Base-by-base conservation (phyloP, 2,797 vertebrate species). In the Neoniphon sammara region DNA sequence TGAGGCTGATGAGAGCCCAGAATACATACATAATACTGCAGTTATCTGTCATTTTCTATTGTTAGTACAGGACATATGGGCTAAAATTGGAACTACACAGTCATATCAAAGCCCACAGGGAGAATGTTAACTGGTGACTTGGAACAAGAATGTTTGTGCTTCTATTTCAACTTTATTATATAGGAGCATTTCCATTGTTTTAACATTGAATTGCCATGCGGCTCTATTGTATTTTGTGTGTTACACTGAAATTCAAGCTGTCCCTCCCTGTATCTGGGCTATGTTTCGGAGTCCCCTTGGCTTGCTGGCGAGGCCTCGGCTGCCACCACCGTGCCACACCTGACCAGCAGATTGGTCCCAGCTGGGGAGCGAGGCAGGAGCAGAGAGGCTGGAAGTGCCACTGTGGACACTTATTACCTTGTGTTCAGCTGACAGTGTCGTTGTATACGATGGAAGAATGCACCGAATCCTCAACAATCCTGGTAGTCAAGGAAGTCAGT, bases 341-440 rank as follows among this genome's bases (percentile, higher is more conserved):
- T 88, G 85, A 91, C 85, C 74, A 72, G 83, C 93, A 94, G 92
- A 94, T 93, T 94, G 93, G 83, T 67, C 93, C 78, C 91, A 81
- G 92, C 89, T 77, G 90, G 92, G 80, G 65, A 42, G 70, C 11
- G 76, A 78, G 69, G 63, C 72, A 72, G 60, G 66, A 75, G 84
- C 75, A 73, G 68, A 69, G 66, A 61, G 70, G 42, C 72, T 64
- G 60, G 54, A 66, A 68, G 66, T 34, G 44, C 67, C 21, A 15
- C n/a, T 23, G 62, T 23, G n/a, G 31, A 27, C 20, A 27, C 52
- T 49, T n/a, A 58, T 54, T 53, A 58, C 10, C 11, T 55, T 36
- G 27, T 46, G 44, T 56, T 56, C 5, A 36, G 56, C 39, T 27
- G 34, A 62, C 23, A 8, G 18, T 47, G 42, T 27, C n/a, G 21